phyloP scores from a whole-genome alignment of 1,140 invertebrate species.

The Tetramorium alpestre region DNA sequence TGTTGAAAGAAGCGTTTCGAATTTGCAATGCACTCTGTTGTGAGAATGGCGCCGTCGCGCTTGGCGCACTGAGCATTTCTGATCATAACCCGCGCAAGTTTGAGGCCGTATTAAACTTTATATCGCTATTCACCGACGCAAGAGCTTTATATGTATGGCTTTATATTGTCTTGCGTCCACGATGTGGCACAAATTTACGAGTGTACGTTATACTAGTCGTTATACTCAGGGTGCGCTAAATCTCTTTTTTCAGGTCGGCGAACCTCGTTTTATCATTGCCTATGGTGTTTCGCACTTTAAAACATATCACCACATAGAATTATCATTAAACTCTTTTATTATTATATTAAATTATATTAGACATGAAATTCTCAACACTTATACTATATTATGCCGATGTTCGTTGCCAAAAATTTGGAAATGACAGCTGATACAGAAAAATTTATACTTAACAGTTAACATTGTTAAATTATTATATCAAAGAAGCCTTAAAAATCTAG shows the following conservation, averaged over 20 bases:
- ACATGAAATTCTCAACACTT: neutral
- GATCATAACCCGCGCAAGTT: slow-evolving; percentile 69
- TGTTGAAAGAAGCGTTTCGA: slow-evolving; percentile 61
- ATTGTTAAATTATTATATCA: neutral
- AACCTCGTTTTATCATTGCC: slow-evolving; percentile 14
- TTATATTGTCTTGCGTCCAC: slow-evolving; percentile 53
- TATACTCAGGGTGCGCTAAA: slow-evolving; percentile 8
- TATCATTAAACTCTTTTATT: neutral
- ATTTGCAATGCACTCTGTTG: slow-evolving; percentile 61
- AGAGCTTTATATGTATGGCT: slow-evolving; percentile 60
- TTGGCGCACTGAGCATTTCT: slow-evolving; percentile 31
- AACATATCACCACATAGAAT: neutral
- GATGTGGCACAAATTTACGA: slow-evolving; percentile 60
- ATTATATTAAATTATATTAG: neutral
- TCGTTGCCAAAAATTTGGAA: neutral
- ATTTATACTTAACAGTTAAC: neutral
- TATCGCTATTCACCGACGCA: slow-evolving; percentile 34
- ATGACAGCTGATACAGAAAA: neutral
- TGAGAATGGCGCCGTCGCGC: neutral
- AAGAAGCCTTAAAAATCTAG: neutral
- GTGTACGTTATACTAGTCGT: slow-evolving; percentile 34
- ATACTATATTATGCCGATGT: neutral
- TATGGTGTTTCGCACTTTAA: neutral
- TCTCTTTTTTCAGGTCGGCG: slow-evolving; percentile 8
- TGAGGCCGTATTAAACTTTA: slow-evolving; percentile 67